Evolutionary conservation across 2,797 vertebrate species (phyloP).

Genomic region (Paedocypris micromegethes): DNA sequence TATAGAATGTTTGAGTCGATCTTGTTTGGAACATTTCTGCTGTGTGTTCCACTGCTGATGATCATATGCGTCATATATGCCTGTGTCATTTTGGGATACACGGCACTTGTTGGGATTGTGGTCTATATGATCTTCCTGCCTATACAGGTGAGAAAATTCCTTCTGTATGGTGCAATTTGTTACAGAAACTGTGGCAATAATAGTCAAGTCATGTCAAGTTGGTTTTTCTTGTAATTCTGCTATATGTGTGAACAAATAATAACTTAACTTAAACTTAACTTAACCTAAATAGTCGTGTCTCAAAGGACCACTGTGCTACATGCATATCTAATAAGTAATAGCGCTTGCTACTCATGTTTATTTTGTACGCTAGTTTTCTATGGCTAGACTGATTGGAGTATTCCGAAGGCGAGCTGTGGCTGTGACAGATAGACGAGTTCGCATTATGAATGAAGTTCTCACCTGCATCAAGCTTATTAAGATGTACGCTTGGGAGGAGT

Average conservation of each 20-base stretch:
- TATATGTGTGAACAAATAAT: neutral
- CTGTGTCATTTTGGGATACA: constrained; percentile 69
- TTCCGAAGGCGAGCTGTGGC: constrained; percentile 60
- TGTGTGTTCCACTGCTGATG: constrained; percentile 64
- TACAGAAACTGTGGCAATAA: neutral
- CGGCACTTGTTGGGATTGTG: constrained; percentile 67
- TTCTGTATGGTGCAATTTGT: neutral
- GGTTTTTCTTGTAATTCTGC: neutral
- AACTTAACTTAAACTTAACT: too few relatives aligned
- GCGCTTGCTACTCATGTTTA: neutral
- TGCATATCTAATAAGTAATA: too few relatives aligned
- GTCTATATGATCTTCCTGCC: constrained; percentile 68
- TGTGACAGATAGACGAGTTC: constrained; percentile 68
- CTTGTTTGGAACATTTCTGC: constrained; percentile 61
- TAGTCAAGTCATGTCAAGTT: neutral
- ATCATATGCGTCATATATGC: constrained; percentile 59
- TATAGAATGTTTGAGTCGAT: constrained; percentile 73
- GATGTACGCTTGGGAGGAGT: constrained; percentile 79
- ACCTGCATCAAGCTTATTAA: constrained; percentile 80
- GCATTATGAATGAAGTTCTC: constrained; percentile 77
- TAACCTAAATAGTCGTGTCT: too few relatives aligned
- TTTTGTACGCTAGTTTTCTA: constrained; percentile 58
- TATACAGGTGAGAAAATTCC: constrained; percentile 65
- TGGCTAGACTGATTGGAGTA: constrained; percentile 62
- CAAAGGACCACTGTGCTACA: too few relatives aligned